A percentile compares a stretch with the other conserved stretches of the same genome.
These are phyloP conservation scores for Camponotus fellah DNA, from an alignment of 2,888 invertebrate species.

Conservation along the genomic window DNA sequence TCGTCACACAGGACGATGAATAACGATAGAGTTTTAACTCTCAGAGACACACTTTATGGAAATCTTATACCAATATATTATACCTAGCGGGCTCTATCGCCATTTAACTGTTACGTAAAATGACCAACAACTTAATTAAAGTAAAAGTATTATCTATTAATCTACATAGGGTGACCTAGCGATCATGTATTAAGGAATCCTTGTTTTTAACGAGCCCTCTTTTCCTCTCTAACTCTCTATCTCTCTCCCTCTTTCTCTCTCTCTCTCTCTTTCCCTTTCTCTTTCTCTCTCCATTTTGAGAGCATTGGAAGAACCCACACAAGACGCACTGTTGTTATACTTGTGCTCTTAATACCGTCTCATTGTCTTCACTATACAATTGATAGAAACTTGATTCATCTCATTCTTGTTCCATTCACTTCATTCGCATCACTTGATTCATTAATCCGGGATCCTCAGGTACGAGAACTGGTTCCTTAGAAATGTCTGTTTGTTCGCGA, in stretches of 20 bases:
- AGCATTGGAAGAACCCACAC: conserved; percentile 56
- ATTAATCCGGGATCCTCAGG: background rate
- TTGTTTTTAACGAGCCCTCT: conserved; percentile 47
- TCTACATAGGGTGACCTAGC: conserved; percentile 74
- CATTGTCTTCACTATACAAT: conserved; percentile 4
- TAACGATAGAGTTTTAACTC: conserved; percentile 73
- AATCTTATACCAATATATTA: conserved; percentile 72
- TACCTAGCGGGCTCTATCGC: conserved; percentile 73
- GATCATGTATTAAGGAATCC: conserved; percentile 67
- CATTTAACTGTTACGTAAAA: conserved; percentile 84
- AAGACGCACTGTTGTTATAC: conserved; percentile 48
- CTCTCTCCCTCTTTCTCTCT: conserved; percentile 54
- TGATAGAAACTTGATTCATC: background rate
- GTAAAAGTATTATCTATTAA: conserved; percentile 74
- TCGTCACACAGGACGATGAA: conserved; percentile 56
- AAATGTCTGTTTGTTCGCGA: background rate
- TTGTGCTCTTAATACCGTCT: background rate
- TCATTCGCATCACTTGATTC: background rate
- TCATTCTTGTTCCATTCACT: background rate
- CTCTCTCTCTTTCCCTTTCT: conserved; percentile 45
- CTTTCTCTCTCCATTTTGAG: conserved; percentile 39
- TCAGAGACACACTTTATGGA: conserved; percentile 66
- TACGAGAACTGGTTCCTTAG: background rate
- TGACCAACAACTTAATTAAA: conserved; percentile 82
- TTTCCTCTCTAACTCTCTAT: conserved; percentile 51